Conservation (phyloP, 1,140 invertebrate genomes). For the Rhyzopertha dominica region DNA sequence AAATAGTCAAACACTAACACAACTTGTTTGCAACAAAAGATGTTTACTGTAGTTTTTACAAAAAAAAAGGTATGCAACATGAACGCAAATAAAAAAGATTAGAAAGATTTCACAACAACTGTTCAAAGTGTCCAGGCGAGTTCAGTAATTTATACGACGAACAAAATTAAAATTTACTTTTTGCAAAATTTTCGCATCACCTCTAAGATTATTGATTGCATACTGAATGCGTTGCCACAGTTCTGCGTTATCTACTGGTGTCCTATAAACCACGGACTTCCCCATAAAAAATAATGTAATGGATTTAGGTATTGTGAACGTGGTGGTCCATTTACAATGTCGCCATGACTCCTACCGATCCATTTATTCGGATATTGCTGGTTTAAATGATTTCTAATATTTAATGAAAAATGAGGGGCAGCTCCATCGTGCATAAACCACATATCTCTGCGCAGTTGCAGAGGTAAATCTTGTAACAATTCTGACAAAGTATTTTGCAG, state of each 20-base stretch:
- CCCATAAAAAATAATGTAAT: slow-evolving; percentile 36
- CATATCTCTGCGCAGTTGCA: slow-evolving; percentile 22
- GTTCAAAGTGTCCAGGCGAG: slow-evolving; percentile 3
- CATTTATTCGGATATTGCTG: slow-evolving; percentile 15
- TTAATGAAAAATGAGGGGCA: slow-evolving; percentile 26
- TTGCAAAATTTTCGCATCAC: background rate
- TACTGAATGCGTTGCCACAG: slow-evolving; percentile 1
- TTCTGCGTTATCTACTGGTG: slow-evolving; percentile 13
- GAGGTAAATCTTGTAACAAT: slow-evolving; percentile 28
- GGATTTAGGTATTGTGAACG: slow-evolving; percentile 26
- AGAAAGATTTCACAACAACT: background rate
- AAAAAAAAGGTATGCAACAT: too few species aligned
- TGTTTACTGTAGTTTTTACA: too few species aligned
- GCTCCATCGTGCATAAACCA: slow-evolving; percentile 39
- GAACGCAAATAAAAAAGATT: too few species aligned
- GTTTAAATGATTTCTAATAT: slow-evolving; percentile 3
- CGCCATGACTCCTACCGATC: slow-evolving; percentile 21
- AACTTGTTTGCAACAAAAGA: too few species aligned
- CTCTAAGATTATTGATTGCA: background rate
- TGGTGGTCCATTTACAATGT: slow-evolving; percentile 25
- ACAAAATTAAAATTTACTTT: background rate
- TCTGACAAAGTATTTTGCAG: slow-evolving; percentile 28
- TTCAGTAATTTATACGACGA: background rate
- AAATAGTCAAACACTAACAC: too few species aligned
- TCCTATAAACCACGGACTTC: slow-evolving; percentile 32